Evolutionary conservation across 1,140 invertebrate genomes (phyloP).

Genomic region (Paralvinella palmiformis): DNA sequence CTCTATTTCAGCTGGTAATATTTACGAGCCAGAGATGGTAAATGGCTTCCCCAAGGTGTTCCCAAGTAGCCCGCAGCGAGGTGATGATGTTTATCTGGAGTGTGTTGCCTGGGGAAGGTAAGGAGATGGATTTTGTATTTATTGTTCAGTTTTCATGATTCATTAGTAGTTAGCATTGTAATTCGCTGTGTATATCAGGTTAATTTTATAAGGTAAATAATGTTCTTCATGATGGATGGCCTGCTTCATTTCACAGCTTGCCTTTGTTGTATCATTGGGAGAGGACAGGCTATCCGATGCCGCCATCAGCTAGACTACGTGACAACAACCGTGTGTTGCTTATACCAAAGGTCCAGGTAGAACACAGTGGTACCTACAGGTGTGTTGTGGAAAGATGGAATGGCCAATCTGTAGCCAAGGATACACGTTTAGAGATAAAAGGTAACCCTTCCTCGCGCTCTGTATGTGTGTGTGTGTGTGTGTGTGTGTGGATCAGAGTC

Average conservation of each 20-base stretch:
- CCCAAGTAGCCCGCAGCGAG: conserved; percentile 28
- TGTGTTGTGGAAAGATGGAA: conserved; percentile 72
- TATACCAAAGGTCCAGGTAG: conserved; percentile 76
- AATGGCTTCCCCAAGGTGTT: conserved; percentile 29
- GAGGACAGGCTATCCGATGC: conserved; percentile 60
- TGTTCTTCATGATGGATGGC: too few species aligned
- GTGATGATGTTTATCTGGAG: conserved; percentile 31
- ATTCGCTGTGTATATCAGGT: too few species aligned
- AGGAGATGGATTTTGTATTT: too few species aligned
- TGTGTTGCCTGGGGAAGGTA: conserved; percentile 69
- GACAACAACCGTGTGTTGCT: conserved; percentile 82
- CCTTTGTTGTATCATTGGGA: background rate
- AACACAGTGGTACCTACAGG: conserved; percentile 88
- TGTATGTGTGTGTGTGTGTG: too few species aligned
- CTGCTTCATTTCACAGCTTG: too few species aligned
- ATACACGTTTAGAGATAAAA: too few species aligned
- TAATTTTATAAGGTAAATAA: too few species aligned
- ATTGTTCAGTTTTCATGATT: too few species aligned
- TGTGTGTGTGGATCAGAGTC: too few species aligned
- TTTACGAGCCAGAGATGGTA: conserved; percentile 27
- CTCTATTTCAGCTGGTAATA: conserved; percentile 17
- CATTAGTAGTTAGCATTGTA: too few species aligned
- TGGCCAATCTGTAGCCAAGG: too few species aligned
- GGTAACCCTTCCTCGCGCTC: too few species aligned
- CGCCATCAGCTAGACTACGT: conserved; percentile 61